These are phyloP conservation scores for Ectemnius continuus DNA, from an alignment of 2,888 invertebrate species.

Conservation along the genomic window DNA sequence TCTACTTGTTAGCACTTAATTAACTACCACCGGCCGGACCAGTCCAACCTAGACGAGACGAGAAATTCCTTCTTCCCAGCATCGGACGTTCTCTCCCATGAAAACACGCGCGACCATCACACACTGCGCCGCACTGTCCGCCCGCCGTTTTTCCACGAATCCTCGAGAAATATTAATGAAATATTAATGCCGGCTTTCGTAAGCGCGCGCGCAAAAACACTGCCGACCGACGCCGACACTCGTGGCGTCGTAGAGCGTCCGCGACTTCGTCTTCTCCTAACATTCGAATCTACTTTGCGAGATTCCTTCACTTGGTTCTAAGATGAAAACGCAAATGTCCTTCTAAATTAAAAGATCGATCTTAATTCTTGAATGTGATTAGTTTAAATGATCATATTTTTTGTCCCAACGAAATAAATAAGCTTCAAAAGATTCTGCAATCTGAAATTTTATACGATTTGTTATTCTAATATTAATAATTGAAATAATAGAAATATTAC, in stretches of 20 bases:
- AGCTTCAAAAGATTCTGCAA: too few relatives aligned
- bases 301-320: too few relatives aligned
- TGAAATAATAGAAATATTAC: too few relatives aligned
- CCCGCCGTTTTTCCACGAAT: slow-evolving; percentile 56
- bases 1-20: slow-evolving; percentile 76
- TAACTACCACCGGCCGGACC: slow-evolving; percentile 69
- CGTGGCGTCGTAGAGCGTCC: slow-evolving; percentile 16
- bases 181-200: slow-evolving; percentile 59
- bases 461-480: too few relatives aligned
- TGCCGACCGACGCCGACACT: slow-evolving; percentile 39
- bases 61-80: slow-evolving; percentile 53
- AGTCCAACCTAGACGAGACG: slow-evolving; percentile 63
- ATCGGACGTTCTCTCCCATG: background rate
- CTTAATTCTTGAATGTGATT: too few relatives aligned
- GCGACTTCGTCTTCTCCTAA: background rate
- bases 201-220: slow-evolving; percentile 53
- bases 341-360: too few relatives aligned
- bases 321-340: too few relatives aligned
- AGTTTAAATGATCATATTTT: too few relatives aligned
- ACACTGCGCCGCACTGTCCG: slow-evolving; percentile 40
- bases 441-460: too few relatives aligned
- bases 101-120: slow-evolving; percentile 47
- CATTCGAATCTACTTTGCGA: background rate
- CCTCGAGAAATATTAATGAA: slow-evolving; percentile 60
- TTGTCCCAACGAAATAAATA: too few relatives aligned